Conservation (phyloP, 2,113 vertebrate genomes). For the Abramis brama region DNA sequence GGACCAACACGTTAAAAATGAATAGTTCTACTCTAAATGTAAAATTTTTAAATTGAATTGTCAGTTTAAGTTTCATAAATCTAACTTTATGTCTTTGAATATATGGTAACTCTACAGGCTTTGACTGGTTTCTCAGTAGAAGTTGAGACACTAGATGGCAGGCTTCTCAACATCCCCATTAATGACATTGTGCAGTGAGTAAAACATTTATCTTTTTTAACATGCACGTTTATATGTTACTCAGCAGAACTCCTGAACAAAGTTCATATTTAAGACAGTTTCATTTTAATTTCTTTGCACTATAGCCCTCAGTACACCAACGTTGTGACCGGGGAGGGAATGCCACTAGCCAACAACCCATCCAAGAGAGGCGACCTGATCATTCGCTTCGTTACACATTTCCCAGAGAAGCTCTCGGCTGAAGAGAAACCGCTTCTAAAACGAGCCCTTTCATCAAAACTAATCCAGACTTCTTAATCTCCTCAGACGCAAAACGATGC, state of each 20-base stretch:
- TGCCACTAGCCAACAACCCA: no score
- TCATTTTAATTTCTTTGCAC: no score
- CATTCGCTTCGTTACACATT: no score
- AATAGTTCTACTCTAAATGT: not conserved
- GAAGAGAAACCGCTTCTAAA: no score
- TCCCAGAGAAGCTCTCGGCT: no score
- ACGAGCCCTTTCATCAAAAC: no score
- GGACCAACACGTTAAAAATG: not conserved
- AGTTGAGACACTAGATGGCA: conserved; percentile 87
- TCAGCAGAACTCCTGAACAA: not conserved
- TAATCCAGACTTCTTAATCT: no score
- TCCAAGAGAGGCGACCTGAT: no score
- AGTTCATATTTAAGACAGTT: not conserved
- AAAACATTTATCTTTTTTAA: not conserved
- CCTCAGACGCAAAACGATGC: no score
- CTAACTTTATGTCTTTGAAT: not conserved
- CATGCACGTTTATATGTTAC: not conserved
- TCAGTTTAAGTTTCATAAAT: not conserved
- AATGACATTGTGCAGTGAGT: conserved; percentile 94
- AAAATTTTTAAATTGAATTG: not conserved
- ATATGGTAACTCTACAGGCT: conserved; percentile 75
- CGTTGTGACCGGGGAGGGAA: no score
- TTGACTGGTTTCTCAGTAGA: conserved; percentile 85
- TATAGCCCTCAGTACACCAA: no score
- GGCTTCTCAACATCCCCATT: conserved; percentile 87